These are phyloP conservation scores for Sisyra terminalis DNA, from an alignment of 2,888 invertebrate species.

Conservation along the genomic window DNA sequence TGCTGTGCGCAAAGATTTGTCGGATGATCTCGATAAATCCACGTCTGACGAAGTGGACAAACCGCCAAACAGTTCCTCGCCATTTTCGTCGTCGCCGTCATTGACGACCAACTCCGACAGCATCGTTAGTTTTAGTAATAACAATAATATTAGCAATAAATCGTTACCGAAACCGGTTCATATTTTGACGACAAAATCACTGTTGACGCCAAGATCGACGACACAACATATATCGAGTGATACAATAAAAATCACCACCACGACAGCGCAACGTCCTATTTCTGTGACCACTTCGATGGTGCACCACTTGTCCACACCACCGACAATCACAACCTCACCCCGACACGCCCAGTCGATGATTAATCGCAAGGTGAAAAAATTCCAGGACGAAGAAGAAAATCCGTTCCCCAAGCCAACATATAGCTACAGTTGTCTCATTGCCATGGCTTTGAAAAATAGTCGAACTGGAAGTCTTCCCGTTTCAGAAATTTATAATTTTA, in stretches of 20 bases:
- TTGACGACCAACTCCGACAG: not conserved
- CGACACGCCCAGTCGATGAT: not conserved
- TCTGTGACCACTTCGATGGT: slow-evolving; percentile 29
- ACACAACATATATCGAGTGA: slow-evolving; percentile 33
- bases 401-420: slow-evolving; percentile 91
- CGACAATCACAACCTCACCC: too few relatives aligned
- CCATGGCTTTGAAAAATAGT: slow-evolving; percentile 94
- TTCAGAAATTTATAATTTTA: slow-evolving; percentile 96
- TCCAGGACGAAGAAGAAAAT: slow-evolving; percentile 32
- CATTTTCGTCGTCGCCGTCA: not conserved
- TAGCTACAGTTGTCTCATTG: slow-evolving; percentile 95
- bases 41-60: slow-evolving; percentile 20
- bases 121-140: not conserved
- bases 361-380: slow-evolving; percentile 14
- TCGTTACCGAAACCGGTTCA: slow-evolving; percentile 28
- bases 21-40: slow-evolving; percentile 36
- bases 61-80: not conserved
- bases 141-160: slow-evolving; percentile 22
- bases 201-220: slow-evolving; percentile 34
- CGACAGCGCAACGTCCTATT: slow-evolving; percentile 30
- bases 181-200: slow-evolving; percentile 32
- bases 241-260: slow-evolving; percentile 31
- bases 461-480: slow-evolving; percentile 88
- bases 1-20: slow-evolving; percentile 46
- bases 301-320: too few relatives aligned